Percentiles rank a stretch among this genome's conserved stretches.
Evolutionary conservation across 2,113 vertebrate species (phyloP).

Genomic region (Hucho hucho): DNA sequence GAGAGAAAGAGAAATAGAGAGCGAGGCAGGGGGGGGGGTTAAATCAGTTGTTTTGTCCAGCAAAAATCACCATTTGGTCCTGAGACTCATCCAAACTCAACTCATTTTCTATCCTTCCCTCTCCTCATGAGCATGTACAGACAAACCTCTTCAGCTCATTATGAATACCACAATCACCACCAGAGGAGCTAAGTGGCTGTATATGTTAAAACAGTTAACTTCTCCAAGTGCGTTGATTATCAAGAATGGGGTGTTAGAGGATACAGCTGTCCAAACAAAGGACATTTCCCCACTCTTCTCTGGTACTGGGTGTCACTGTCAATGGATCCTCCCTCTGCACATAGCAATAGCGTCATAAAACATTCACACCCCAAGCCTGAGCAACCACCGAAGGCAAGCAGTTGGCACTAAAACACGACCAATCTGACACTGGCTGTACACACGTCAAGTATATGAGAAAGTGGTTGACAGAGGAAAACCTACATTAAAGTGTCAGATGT

Average conservation of each 20-base stretch:
- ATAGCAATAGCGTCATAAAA: conserved; percentile 57
- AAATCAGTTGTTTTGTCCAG: conserved; percentile 26
- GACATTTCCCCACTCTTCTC: conserved; percentile 66
- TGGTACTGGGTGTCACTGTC: conserved; percentile 54
- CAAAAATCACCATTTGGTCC: conserved; percentile 15
- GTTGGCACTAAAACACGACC: conserved; percentile 5
- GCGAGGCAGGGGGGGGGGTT: not conserved
- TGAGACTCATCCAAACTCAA: not conserved
- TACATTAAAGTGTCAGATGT: not conserved
- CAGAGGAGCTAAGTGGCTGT: conserved; percentile 62
- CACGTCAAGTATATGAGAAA: not conserved
- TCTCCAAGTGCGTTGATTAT: conserved; percentile 46
- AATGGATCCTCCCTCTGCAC: conserved; percentile 37
- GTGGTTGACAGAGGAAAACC: not conserved
- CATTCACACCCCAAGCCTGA: conserved; percentile 44
- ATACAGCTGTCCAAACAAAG: conserved; percentile 80
- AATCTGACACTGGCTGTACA: not conserved
- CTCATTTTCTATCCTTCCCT: not conserved
- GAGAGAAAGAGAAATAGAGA: too few species aligned
- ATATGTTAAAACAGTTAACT: conserved; percentile 50
- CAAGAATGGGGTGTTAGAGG: conserved; percentile 35
- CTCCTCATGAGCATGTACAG: not conserved
- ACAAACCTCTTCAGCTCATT: conserved; percentile 34
- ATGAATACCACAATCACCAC: conserved; percentile 52
- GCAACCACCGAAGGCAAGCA: conserved; percentile 23